These are phyloP conservation scores for Xenopus borealis DNA, from an alignment of 2,113 vertebrate genomes.

Conservation along the genomic window DNA sequence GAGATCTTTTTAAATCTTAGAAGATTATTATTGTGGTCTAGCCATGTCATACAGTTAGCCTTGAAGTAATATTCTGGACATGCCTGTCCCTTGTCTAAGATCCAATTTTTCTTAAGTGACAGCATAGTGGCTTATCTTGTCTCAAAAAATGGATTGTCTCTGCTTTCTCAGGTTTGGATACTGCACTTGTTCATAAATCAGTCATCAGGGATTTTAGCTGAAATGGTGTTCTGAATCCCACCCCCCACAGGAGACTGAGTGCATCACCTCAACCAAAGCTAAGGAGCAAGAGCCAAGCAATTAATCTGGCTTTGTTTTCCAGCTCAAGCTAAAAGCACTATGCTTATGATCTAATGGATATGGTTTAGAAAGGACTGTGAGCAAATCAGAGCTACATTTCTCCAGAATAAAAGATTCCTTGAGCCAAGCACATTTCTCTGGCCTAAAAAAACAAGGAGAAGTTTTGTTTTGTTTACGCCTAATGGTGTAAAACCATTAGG, in stretches of 20 bases:
- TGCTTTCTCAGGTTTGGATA: slow-evolving; percentile 31
- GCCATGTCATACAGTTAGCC: slow-evolving; percentile 28
- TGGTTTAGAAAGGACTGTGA: slow-evolving; percentile 9
- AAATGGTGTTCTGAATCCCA: slow-evolving; percentile 44
- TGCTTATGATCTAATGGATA: slow-evolving; percentile 42
- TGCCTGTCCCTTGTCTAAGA: slow-evolving; percentile 30
- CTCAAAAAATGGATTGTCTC: slow-evolving; percentile 46
- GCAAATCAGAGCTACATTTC: slow-evolving; percentile 2
- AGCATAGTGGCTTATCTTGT: slow-evolving; percentile 46
- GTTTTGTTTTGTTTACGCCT: no score
- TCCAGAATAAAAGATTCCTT: not conserved
- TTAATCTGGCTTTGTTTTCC: slow-evolving; percentile 40
- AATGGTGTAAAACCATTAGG: no score
- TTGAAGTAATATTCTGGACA: slow-evolving; percentile 42
- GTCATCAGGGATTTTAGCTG: slow-evolving; percentile 44
- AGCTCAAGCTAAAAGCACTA: slow-evolving; percentile 36
- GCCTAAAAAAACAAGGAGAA: no score
- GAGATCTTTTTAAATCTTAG: slow-evolving; percentile 19
- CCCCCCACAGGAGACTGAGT: slow-evolving; percentile 33
- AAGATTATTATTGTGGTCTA: slow-evolving; percentile 33
- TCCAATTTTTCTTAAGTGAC: slow-evolving; percentile 45
- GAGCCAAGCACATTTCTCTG: not conserved
- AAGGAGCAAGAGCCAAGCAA: slow-evolving; percentile 25
- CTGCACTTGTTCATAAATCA: slow-evolving; percentile 42
- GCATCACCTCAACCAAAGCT: slow-evolving; percentile 39